Percentiles rank a stretch among this genome's conserved stretches.
Conservation (phyloP, 2,113 vertebrate species). For the Sorex araneus region DNA sequence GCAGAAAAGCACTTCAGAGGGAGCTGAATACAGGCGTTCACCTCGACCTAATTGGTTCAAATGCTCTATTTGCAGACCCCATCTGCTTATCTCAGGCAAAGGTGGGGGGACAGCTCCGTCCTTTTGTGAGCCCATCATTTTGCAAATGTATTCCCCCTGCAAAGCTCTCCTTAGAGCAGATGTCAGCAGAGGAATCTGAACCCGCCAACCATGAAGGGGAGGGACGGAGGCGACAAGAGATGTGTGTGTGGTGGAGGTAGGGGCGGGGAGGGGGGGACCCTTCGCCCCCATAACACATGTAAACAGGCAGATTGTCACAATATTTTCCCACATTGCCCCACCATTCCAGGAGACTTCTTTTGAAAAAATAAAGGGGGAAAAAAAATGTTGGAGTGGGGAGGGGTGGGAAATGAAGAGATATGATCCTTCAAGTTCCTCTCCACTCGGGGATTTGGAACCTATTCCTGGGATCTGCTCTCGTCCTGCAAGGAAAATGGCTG, state of each 20-base stretch:
- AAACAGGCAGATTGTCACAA: constrained; percentile 79
- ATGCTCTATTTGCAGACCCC: constrained; percentile 74
- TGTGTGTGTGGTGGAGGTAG: too few species aligned
- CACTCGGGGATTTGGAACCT: neutral
- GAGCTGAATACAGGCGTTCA: constrained; percentile 66
- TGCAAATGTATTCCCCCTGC: constrained; percentile 82
- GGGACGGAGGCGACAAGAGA: constrained; percentile 54
- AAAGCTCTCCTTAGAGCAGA: constrained; percentile 77
- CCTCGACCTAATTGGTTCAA: constrained; percentile 82
- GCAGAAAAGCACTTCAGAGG: constrained; percentile 32
- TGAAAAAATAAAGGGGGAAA: neutral
- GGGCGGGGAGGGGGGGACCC: constrained; percentile 39
- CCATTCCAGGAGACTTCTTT: constrained; percentile 21
- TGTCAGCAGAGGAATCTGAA: constrained; percentile 83
- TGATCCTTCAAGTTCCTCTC: neutral
- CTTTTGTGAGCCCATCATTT: constrained; percentile 83
- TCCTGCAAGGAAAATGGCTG: neutral
- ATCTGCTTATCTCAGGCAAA: constrained; percentile 80
- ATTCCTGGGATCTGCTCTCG: neutral
- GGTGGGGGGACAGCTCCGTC: constrained; percentile 73
- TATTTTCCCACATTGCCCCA: constrained; percentile 83
- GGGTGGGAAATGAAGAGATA: neutral
- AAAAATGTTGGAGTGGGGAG: neutral
- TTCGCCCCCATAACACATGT: neutral
- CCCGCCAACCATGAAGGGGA: constrained; percentile 71